These are phyloP conservation scores for Temnothorax longispinosus DNA, from an alignment of 1,140 invertebrate species.

Conservation along the genomic window DNA sequence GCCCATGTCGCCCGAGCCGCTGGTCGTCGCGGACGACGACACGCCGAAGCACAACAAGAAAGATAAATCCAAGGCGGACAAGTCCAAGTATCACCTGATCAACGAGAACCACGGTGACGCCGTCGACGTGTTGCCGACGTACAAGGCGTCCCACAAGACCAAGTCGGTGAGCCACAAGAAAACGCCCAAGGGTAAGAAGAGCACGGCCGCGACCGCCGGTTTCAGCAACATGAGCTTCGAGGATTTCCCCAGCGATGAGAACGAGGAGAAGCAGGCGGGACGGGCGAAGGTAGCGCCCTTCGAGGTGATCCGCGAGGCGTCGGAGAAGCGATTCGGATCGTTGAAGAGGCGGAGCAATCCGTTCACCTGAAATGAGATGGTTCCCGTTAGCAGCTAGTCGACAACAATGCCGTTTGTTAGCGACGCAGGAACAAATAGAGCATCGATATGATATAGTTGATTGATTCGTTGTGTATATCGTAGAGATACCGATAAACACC, in stretches of 20 bases:
- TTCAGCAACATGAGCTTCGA: slow-evolving; percentile 94
- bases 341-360: slow-evolving; percentile 89
- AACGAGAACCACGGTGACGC: slow-evolving; percentile 81
- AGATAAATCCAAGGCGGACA: slow-evolving; percentile 86
- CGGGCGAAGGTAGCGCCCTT: slow-evolving; percentile 86
- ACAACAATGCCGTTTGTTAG: background rate
- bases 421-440: background rate
- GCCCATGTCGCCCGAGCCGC: slow-evolving; percentile 80
- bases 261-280: slow-evolving; percentile 79
- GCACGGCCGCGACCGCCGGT: slow-evolving; percentile 82
- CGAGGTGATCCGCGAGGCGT: slow-evolving; percentile 88
- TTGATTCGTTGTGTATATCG: slow-evolving; percentile 1
- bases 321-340: slow-evolving; percentile 88
- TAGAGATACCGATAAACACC: background rate
- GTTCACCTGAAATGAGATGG: slow-evolving; percentile 86
- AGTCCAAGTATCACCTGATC: slow-evolving; percentile 87
- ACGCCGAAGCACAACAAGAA: slow-evolving; percentile 80
- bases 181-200: slow-evolving; percentile 78
- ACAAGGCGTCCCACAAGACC: slow-evolving; percentile 76
- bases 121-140: slow-evolving; percentile 74
- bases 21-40: slow-evolving; percentile 72
- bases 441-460: slow-evolving; percentile 17
- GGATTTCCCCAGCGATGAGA: slow-evolving; percentile 91
- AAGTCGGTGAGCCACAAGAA: slow-evolving; percentile 78
- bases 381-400: slow-evolving; percentile 1